phyloP scores from a whole-genome alignment of 2,797 vertebrate genomes.

The Ambastaia sidthimunki region DNA sequence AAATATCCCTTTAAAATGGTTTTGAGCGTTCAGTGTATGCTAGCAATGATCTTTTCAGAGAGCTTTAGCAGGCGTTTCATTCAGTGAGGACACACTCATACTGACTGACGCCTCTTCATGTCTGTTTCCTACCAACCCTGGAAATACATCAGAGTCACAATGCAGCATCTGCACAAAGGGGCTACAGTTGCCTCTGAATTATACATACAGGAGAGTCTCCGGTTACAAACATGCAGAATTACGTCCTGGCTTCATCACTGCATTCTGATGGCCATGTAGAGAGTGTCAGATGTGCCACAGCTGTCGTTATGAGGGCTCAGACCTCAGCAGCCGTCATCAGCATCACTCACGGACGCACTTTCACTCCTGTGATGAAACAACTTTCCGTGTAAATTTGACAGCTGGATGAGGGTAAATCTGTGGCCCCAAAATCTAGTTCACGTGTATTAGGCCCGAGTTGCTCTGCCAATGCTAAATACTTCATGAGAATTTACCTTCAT shows the following conservation, averaged over 20 bases:
- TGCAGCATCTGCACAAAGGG: constrained; percentile 27
- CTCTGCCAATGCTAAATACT: background rate
- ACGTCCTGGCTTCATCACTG: constrained; percentile 60
- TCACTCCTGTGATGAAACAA: constrained; percentile 63
- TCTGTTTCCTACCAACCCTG: constrained; percentile 32
- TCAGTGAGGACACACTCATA: background rate
- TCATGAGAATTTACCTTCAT: background rate
- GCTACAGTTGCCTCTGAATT: background rate
- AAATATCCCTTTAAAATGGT: too few relatives aligned
- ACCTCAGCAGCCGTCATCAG: constrained; percentile 55
- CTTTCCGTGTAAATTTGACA: constrained; percentile 60
- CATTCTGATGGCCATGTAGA: constrained; percentile 64
- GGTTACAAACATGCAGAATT: constrained; percentile 55
- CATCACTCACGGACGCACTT: constrained; percentile 59
- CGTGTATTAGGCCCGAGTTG: too few relatives aligned
- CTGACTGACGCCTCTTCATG: constrained; percentile 51
- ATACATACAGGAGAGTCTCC: constrained; percentile 41
- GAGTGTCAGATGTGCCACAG: constrained; percentile 62
- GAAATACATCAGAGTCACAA: background rate
- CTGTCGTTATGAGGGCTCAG: constrained; percentile 65
- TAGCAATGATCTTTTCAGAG: background rate
- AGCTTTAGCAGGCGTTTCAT: constrained; percentile 48
- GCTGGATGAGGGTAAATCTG: constrained; percentile 38
- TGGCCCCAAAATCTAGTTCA: background rate
- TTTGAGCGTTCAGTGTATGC: background rate